Evolutionary conservation across 2,888 invertebrate genomes (phyloP), one percentile per base, ranked within the genome.

Genomic region (Limnephilus marmoratus): DNA sequence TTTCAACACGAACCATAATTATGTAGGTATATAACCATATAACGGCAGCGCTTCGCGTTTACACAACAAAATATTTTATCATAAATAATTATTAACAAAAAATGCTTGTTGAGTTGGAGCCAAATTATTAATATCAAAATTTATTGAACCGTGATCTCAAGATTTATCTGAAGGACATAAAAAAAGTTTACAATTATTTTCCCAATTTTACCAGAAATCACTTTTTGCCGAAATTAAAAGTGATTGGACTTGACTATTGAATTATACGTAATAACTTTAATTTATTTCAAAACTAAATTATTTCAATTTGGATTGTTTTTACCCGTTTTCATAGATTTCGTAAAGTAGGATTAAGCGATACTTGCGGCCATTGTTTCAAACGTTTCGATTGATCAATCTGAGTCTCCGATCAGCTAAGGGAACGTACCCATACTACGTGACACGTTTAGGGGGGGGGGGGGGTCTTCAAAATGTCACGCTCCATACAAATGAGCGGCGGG

Each of bases 1-100:
- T 85, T 85, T 37, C n/a, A 85, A 85, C 82, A 82, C 82, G 82
- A 82, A 82, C 82, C 18, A n/a, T 85, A 24, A 68, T 85, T 37
- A 41, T 85, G 5, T 85, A 29, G 24, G 3, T 37, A 37, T 37
- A 37, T 31, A 31, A 31, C 31, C 31, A 31, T 1, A 85, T 41
- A 37, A 41, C 85, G 18, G 83, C 37, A 37, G 41, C n/a, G 34
- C 34, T 18, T n/a, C 41, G 2, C 7, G 37, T 85, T 41, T 24
- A 85, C 85, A 68, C 7, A n/a, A 9, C 7, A 68, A 68, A 24
- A 68, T 2, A 68, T 9, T 68, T 68, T 68, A 68, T 68, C 5
- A n/a, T 68, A n/a, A 24, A 24, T 5, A 68, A 24, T 68, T 5
- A 53, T 15, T 53, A 53, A 18, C 53, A 53, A 53, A 53, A 53